phyloP scores from a whole-genome alignment of 1,140 invertebrate genomes.

The Tetramorium simillimum region DNA sequence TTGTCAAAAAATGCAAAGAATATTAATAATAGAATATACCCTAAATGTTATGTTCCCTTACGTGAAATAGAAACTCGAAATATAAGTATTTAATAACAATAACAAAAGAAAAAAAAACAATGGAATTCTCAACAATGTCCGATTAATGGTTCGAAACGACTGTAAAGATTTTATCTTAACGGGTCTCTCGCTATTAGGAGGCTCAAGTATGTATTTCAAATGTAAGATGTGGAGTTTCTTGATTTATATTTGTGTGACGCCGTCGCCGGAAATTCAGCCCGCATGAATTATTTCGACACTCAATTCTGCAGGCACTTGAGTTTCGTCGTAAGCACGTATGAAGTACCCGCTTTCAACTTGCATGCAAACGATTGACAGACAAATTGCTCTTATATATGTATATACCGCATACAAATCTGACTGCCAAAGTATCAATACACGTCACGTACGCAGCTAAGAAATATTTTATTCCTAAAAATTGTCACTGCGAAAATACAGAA shows the following conservation, averaged over 20 bases:
- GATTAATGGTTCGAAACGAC: not conserved
- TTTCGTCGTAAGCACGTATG: not conserved
- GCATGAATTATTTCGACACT: conserved; percentile 51
- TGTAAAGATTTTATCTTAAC: conserved; percentile 2
- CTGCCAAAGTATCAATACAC: not conserved
- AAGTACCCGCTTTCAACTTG: conserved; percentile 13
- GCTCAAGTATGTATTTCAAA: conserved; percentile 2
- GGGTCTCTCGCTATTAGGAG: not conserved
- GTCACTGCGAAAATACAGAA: not conserved
- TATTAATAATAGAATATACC: not conserved
- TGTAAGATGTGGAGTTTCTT: not conserved
- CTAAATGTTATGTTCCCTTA: not conserved
- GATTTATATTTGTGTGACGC: not conserved
- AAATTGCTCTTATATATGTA: not conserved
- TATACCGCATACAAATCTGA: not conserved
- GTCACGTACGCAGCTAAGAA: not conserved
- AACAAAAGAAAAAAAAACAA: conserved; percentile 10
- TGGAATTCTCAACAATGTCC: not conserved
- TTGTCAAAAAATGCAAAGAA: not conserved
- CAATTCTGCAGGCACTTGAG: conserved; percentile 23
- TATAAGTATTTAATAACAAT: not conserved
- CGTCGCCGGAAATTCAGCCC: conserved; percentile 40
- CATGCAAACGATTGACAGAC: conserved; percentile 14
- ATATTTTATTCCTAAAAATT: not conserved
- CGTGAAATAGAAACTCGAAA: not conserved